Conservation (phyloP, 1,140 invertebrate genomes). For the Leptinotarsa lineolata region DNA sequence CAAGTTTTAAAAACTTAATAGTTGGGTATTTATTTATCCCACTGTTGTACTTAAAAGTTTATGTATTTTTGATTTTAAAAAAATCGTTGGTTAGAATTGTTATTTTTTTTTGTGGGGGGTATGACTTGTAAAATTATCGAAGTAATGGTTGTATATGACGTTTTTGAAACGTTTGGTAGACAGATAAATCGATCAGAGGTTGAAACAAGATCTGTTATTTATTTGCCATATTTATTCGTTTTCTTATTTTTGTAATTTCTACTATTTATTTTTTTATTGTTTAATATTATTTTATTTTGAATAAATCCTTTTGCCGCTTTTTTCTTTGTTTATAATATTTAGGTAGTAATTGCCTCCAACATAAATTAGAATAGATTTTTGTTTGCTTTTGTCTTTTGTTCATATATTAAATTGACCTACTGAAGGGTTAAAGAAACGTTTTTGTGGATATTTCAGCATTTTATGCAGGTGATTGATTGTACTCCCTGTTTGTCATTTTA, state of each 20-base stretch:
- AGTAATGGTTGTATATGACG: constrained; percentile 21
- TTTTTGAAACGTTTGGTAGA: constrained; percentile 8
- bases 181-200: constrained; percentile 12
- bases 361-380: too few species aligned
- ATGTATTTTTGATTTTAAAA: constrained; percentile 7
- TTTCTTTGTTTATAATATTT: constrained; percentile 11
- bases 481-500: too few species aligned
- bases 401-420: too few species aligned
- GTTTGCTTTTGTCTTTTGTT: too few species aligned
- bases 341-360: too few species aligned
- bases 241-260: constrained; percentile 28
- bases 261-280: constrained; percentile 31
- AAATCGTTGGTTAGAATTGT: constrained; percentile 10
- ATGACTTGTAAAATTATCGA: constrained; percentile 3
- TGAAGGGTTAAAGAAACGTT: too few species aligned
- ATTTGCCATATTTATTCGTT: constrained; percentile 33
- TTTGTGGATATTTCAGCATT: too few species aligned
- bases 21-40: constrained; percentile 17
- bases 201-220: constrained; percentile 28
- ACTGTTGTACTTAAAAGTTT: constrained; percentile 19
- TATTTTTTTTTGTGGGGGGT: constrained; percentile 8
- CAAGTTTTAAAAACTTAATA: constrained; percentile 9
- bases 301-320: constrained; percentile 29
- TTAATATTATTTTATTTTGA: constrained; percentile 26
- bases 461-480: too few species aligned